These are phyloP conservation scores for Agriopis aurantiaria DNA, from an alignment of 2,888 invertebrate species.

Conservation along the genomic window DNA sequence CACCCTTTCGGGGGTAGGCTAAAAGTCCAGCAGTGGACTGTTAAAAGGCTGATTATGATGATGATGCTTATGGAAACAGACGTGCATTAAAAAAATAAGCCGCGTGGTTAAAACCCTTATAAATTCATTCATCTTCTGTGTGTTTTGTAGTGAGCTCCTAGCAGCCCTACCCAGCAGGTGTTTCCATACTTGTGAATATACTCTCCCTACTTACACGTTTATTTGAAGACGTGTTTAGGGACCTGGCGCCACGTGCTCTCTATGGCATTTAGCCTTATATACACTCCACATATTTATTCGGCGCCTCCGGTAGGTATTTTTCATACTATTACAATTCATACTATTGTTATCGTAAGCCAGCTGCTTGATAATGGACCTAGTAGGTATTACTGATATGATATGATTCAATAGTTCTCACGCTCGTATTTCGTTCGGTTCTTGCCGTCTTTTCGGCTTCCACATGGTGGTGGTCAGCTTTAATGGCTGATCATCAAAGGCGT, in stretches of 20 bases:
- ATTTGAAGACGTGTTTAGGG: constrained; percentile 56
- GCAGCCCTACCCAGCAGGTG: constrained; percentile 50
- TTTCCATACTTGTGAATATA: constrained; percentile 57
- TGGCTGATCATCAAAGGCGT: no score
- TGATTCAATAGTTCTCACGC: constrained; percentile 15
- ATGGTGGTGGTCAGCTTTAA: not conserved
- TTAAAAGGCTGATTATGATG: no score
- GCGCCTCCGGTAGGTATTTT: constrained; percentile 8
- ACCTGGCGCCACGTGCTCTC: constrained; percentile 39
- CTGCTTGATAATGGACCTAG: constrained; percentile 24
- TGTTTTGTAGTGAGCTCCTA: not conserved
- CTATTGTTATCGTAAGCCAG: constrained; percentile 25
- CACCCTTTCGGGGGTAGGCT: no score
- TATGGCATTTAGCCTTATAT: constrained; percentile 32
- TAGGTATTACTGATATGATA: constrained; percentile 13
- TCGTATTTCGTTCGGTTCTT: not conserved
- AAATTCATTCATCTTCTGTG: no score
- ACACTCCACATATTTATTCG: constrained; percentile 16
- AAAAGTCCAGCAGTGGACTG: no score
- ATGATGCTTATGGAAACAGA: no score
- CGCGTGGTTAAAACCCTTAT: no score
- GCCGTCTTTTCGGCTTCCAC: not conserved
- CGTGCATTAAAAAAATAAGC: no score
- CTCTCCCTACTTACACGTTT: constrained; percentile 52
- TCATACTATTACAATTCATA: no score